Evolutionary conservation across 2,113 vertebrate species (phyloP), one percentile per base, ranked within the genome.

Genomic region (Coptodon bakossiorum): DNA sequence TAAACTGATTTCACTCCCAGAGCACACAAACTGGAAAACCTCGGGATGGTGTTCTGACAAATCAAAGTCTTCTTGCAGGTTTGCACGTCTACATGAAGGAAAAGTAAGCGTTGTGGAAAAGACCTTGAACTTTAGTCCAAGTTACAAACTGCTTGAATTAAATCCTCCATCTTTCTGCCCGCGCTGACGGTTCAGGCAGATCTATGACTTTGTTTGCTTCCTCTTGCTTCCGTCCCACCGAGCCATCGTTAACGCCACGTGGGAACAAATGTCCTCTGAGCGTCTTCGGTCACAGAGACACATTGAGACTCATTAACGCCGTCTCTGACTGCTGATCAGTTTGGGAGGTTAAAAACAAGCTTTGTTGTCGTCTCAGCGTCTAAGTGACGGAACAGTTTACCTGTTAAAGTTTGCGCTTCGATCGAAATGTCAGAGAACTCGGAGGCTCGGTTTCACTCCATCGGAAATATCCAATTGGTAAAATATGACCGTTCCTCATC

Each of bases 351-450:
- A 10, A 2, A 76, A 76, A 50, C 43, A 19, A 0, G 24, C 27
- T 48, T 48, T 1, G 24, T 0, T 50, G 24, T 50, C 9, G 4
- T 76, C 24, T 19, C 22, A 7, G 45, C 9, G 0, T 48, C 9
- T 29, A 76, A 76, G 24, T 73, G 38, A 43, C 1, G 7, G 5
- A 27, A 10, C 40, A 0, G 9, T 73, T 73, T 73, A 1, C 12
- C 5, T 0, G 38, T 29, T 45, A 76, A 48, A 48, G 22, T 45
- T 27, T 27, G 68, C 2, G 5, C 38, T 10, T 45, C 2, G 5
- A 45, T 45, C 9, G 3, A 48, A 73, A 73, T 4, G 13, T 7
- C 40, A 48, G 48, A 73, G 22, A 73, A 73, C 43, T 73, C 1
- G 2, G 9, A 17, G 40, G 22, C 68, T 45, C 8, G 0, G 1